Conservation (phyloP, 2,888 invertebrate species). For the Eupithecia dodoneata region DNA sequence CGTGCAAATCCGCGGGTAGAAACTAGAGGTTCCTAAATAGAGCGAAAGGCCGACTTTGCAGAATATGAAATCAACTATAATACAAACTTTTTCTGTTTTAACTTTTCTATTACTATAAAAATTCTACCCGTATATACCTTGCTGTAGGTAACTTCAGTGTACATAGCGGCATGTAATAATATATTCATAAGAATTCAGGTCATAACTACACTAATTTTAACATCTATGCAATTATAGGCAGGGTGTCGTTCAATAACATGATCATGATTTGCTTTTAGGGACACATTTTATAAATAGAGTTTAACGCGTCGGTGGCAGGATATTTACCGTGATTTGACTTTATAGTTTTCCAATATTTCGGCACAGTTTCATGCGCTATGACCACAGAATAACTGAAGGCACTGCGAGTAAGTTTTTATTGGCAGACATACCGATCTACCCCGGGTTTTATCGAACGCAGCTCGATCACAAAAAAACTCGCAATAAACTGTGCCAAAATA, state of each 20-base stretch:
- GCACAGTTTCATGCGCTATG: no score
- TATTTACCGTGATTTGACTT: no score
- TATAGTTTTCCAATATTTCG: no score
- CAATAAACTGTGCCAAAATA: no score
- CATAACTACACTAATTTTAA: constrained; percentile 12
- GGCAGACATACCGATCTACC: no score
- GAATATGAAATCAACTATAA: neutral
- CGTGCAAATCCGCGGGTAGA: no score
- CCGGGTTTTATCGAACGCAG: no score
- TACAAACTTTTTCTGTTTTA: neutral
- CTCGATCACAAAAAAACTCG: no score
- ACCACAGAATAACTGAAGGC: no score
- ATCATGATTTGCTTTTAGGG: neutral
- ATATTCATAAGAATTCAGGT: constrained; percentile 32
- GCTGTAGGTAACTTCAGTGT: neutral
- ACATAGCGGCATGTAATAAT: constrained; percentile 30
- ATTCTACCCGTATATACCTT: constrained; percentile 21
- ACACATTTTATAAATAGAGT: neutral
- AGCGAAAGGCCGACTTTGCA: neutral
- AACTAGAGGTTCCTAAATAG: no score
- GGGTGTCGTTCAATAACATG: neutral
- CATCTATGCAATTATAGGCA: neutral
- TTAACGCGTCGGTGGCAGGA: neutral
- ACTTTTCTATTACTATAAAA: neutral
- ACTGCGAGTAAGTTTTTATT: no score